Base-by-base conservation (phyloP, 1,140 invertebrate genomes). In the Drusus annulatus region DNA sequence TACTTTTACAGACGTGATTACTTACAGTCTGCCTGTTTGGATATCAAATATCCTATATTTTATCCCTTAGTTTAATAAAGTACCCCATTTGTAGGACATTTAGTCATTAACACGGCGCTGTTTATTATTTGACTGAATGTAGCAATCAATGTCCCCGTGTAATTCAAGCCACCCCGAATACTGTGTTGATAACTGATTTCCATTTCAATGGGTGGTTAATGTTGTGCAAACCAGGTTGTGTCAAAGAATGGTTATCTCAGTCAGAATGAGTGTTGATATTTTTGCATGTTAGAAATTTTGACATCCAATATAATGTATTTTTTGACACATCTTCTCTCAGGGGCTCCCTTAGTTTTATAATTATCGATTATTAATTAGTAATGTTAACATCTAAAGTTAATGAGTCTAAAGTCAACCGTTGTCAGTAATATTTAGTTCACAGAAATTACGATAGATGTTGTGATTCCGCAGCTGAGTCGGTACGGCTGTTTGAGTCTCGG, bases 151-250 rank as follows among this genome's bases (percentile, higher is more conserved):
- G 36, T 45, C 36, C 36, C 36, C 7, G 10, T 45, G 36, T 13
- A 45, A n/a, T 45, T 45, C 10, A 45, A 10, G 36, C 36, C 36
- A 13, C 36, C 36, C 36, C 10, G 36, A n/a, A 45, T 45, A 45
- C 10, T 45, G 7, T 45, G 8, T 45, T 45, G 36, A 45, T 45
- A 21, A 60, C 16, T 19, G 23, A 13, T 60, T 60, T 60, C 56
- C 19, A 23, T 60, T 60, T 60, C 13, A 17, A 60, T 21, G 15
- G 23, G 3, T 60, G 17, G 23, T 60, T 23, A 60, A 60, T 60
- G 56, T 60, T 60, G 23, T 60, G 56, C 56, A 60, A 21, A 21
- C 23, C 56, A 15, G 56, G 56, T 23, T 60, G 56, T 60, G 56
- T 60, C 56, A 60, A 60, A 23, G 17, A 23, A 21, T 19, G 56